phyloP scores from a whole-genome alignment of 1,140 invertebrate genomes.

The Thaumatotibia leucotreta region DNA sequence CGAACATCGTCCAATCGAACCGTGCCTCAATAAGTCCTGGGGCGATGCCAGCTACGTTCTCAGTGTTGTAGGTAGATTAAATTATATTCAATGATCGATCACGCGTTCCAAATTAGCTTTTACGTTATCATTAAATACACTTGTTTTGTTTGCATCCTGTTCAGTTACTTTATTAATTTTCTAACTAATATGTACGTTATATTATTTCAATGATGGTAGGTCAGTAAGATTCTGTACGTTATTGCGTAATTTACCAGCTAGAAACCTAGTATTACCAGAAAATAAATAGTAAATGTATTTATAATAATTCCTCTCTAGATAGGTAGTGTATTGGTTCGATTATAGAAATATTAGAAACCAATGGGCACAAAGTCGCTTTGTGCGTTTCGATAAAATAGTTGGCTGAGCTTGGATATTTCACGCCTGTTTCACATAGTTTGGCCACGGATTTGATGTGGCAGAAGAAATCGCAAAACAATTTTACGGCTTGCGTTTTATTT shows the following conservation, averaged over 20 bases:
- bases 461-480: neutral
- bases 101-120: neutral
- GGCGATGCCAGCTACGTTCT: neutral
- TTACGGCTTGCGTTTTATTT: neutral
- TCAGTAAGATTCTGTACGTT: neutral
- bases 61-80: neutral
- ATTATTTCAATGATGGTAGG: too few species aligned
- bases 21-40: neutral
- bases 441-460: conserved; percentile 2
- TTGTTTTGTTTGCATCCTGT: too few species aligned
- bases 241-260: too few species aligned
- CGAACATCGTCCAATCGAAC: conserved; percentile 43
- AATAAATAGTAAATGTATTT: too few species aligned
- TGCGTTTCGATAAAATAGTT: conserved; percentile 12
- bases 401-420: conserved; percentile 12
- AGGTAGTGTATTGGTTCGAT: neutral
- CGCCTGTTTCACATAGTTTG: conserved; percentile 16
- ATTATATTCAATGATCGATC: neutral
- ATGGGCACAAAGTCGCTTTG: conserved; percentile 13
- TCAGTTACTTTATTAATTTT: too few species aligned
- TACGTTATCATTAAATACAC: neutral
- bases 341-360: neutral
- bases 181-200: too few species aligned
- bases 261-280: too few species aligned
- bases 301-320: too few species aligned